Base-by-base conservation (phyloP, 2,797 vertebrate genomes). In the Syngnathus acus region DNA sequence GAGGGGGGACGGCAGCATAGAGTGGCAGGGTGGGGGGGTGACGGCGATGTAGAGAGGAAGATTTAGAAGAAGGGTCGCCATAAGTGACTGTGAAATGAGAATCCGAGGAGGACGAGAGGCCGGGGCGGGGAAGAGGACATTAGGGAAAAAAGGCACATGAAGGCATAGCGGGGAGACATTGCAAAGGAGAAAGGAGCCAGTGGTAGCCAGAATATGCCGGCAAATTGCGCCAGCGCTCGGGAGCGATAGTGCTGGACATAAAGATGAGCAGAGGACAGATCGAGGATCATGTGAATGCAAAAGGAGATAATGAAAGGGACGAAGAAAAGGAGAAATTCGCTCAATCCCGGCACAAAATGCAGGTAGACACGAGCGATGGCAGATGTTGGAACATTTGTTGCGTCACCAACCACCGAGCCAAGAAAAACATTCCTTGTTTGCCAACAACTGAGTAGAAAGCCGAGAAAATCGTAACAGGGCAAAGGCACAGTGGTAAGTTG, bases 31-130 rank as follows among this genome's bases (percentile, higher is more conserved):
- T 14, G 45, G 14, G 23, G 45, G 23, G 58, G n/a, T 87, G 86
- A 89, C 5, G 87, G 83, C 69, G 66, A 70, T 47, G 74, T 72
- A 65, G 72, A 78, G 76, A 76, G 74, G 73, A 72, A 68, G 82
- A 77, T 77, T 84, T 79, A 80, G 76, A 70, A 76, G 78, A 78
- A 72, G 85, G 76, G 83, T 83, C 82, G 82, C 86, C 82, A 79
- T 84, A 88, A 88, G 88, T 88, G 81, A 88, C 78, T 89, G 84
- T 89, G 86, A 89, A 87, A 89, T 87, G 82, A 86, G 83, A 88
- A 86, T 84, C 78, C 55, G 32, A 85, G 70, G 68, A 84, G 71
- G 78, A 82, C 73, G 79, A 14, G 59, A 69, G 38, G 62, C 68
- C 75, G 66, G 74, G 78, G 77, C 76, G 23, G 65, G 77, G 70